Evolutionary conservation across 2,113 vertebrate genomes (phyloP).

Genomic region (Zosterops lateralis): DNA sequence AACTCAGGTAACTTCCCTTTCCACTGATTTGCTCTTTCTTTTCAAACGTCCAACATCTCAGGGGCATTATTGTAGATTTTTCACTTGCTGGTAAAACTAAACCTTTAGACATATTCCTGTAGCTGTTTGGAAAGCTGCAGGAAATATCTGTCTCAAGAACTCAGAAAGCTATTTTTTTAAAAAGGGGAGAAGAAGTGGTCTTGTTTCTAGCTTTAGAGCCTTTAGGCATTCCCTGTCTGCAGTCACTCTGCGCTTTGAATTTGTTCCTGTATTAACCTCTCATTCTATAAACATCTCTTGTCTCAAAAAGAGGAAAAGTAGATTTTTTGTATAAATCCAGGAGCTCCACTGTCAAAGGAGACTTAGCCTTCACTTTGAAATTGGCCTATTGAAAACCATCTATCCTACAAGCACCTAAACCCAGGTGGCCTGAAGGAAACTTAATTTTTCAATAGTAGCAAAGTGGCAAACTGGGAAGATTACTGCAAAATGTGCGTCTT

Average conservation of each 20-base stretch:
- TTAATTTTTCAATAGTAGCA: neutral
- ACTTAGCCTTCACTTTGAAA: neutral
- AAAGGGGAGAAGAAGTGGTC: neutral
- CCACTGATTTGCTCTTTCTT: neutral
- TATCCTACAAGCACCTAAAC: neutral
- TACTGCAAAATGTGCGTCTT: neutral
- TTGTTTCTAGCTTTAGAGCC: neutral
- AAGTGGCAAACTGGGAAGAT: neutral
- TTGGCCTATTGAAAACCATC: neutral
- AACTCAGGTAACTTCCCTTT: neutral
- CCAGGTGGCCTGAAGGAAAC: neutral
- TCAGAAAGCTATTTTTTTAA: neutral
- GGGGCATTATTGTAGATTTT: neutral
- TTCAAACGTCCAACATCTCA: neutral
- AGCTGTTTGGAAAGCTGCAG: neutral
- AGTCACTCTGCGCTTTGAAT: slow-evolving; percentile 3
- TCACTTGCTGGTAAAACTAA: neutral
- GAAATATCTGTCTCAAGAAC: neutral
- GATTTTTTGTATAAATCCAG: neutral
- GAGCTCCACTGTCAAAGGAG: neutral
- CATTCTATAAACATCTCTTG: neutral
- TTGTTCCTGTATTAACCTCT: slow-evolving; percentile 8
- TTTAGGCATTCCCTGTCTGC: neutral
- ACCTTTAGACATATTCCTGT: neutral
- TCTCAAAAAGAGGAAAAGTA: slow-evolving; percentile 1